phyloP scores from a whole-genome alignment of 2,888 invertebrate genomes.

The Temnothorax ravouxi region DNA sequence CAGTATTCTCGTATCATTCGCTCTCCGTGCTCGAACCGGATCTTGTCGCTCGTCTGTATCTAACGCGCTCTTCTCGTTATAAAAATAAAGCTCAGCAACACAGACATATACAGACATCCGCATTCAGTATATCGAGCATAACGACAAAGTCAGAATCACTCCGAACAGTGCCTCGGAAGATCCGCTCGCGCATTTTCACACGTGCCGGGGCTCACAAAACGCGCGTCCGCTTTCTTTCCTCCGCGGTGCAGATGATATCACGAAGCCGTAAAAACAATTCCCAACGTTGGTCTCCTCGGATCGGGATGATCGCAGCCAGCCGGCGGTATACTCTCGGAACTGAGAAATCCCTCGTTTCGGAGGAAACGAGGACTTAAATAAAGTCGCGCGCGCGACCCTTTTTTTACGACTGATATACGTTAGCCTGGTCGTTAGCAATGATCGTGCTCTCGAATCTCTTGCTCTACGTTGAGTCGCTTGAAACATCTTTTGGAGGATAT shows the following conservation, averaged over 20 bases:
- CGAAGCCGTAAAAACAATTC: constrained; percentile 50
- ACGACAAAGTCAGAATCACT: neutral
- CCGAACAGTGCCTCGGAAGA: neutral
- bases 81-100: constrained; percentile 23
- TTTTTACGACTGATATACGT: constrained; percentile 54
- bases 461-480: constrained; percentile 28
- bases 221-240: constrained; percentile 28
- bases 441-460: constrained; percentile 45
- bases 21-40: constrained; percentile 5
- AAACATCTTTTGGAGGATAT: constrained; percentile 41
- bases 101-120: neutral
- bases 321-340: constrained; percentile 41
- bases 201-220: constrained; percentile 41
- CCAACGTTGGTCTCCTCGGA: constrained; percentile 22
- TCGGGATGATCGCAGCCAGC: constrained; percentile 26
- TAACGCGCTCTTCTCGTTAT: neutral
- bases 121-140: constrained; percentile 7
- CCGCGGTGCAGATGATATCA: constrained; percentile 48
- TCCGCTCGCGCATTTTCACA: constrained; percentile 34
- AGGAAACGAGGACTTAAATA: constrained; percentile 57
- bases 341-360: constrained; percentile 48
- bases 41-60: neutral
- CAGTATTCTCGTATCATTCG: neutral
- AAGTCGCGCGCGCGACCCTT: constrained; percentile 47
- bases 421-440: constrained; percentile 41